phyloP scores from a whole-genome alignment of 2,888 invertebrate genomes.

The Plemyria rubiginata region DNA sequence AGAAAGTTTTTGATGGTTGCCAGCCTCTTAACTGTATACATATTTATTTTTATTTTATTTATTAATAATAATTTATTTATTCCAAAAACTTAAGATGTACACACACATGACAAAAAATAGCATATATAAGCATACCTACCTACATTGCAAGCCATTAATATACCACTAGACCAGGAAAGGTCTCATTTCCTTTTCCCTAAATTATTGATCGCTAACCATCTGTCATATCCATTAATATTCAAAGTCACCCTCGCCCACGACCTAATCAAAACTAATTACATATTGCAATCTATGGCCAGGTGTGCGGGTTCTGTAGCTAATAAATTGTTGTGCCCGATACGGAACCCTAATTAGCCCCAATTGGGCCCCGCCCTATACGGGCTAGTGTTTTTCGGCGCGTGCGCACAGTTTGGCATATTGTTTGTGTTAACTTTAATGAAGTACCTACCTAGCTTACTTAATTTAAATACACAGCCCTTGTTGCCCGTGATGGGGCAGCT shows the following conservation, averaged over 20 bases:
- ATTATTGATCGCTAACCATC: conserved; percentile 8
- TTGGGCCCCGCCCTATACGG: conserved; percentile 38
- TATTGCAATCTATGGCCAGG: conserved; percentile 66
- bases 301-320: conserved; percentile 50
- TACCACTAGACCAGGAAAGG: too few species aligned
- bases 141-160: too few species aligned
- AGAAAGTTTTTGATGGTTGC: too few species aligned
- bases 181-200: background rate
- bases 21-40: too few species aligned
- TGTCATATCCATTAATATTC: conserved; percentile 23
- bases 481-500: too few species aligned
- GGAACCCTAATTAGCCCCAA: conserved; percentile 56
- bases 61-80: too few species aligned
- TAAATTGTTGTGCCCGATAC: conserved; percentile 60
- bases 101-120: too few species aligned
- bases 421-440: conserved; percentile 21
- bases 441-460: background rate
- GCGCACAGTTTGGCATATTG: conserved; percentile 54
- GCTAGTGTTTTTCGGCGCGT: conserved; percentile 43
- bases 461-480: background rate
- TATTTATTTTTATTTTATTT: too few species aligned
- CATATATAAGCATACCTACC: too few species aligned
- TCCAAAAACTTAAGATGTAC: too few species aligned
- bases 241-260: conserved; percentile 8
- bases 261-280: conserved; percentile 61